phyloP scores from a whole-genome alignment of 2,797 vertebrate species.

The Catostomus latipinnis region DNA sequence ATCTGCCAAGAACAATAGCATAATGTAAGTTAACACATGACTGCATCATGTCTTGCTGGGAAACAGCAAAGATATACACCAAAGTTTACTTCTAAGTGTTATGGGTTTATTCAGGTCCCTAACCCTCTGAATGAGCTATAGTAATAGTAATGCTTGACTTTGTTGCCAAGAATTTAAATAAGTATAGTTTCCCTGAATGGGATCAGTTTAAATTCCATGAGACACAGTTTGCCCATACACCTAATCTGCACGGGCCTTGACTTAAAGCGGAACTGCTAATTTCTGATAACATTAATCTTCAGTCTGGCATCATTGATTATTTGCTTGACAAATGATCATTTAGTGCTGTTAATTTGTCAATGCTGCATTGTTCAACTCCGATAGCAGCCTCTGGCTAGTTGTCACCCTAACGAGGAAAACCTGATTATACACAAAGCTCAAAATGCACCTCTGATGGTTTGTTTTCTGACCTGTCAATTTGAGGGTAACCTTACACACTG shows the following conservation, averaged over 20 bases:
- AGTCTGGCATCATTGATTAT: slow-evolving; percentile 58
- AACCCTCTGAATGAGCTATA: too few species aligned
- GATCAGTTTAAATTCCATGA: not conserved
- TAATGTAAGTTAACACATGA: too few species aligned
- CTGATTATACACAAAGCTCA: slow-evolving; percentile 36
- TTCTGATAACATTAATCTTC: slow-evolving; percentile 56
- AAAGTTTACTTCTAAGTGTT: not conserved
- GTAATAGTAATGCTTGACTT: too few species aligned
- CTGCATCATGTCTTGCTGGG: too few species aligned
- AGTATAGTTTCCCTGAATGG: not conserved
- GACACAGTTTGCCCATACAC: not conserved
- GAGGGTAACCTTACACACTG: slow-evolving; percentile 52
- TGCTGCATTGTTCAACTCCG: slow-evolving; percentile 51
- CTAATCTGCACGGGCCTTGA: slow-evolving; percentile 45
- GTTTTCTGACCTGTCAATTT: slow-evolving; percentile 54
- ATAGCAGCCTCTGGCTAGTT: slow-evolving; percentile 39
- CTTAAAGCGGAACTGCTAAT: slow-evolving; percentile 36
- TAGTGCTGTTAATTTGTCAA: slow-evolving; percentile 57
- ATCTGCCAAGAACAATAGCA: too few species aligned
- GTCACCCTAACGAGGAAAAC: slow-evolving; percentile 51
- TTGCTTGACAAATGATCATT: slow-evolving; percentile 60
- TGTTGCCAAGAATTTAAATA: not conserved
- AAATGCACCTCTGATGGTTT: slow-evolving; percentile 40
- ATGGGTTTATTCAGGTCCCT: too few species aligned
- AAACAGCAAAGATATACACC: too few species aligned